Base-by-base conservation (phyloP, 2,113 vertebrate species). In the Zosterops japonicus region DNA sequence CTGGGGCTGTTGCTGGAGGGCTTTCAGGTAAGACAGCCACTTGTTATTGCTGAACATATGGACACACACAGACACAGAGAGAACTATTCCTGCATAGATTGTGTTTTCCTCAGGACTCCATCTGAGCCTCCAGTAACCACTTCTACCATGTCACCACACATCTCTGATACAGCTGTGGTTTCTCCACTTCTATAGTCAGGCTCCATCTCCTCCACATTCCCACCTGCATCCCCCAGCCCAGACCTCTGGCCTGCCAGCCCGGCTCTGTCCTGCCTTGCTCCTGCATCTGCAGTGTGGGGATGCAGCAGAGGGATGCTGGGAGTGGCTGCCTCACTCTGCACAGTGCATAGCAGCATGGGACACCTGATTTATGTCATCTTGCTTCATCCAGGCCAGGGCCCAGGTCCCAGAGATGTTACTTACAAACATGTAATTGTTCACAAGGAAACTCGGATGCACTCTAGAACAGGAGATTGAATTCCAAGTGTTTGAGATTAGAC, bases 141-240 rank as follows among this genome's bases (percentile, higher is more conserved):
- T 60, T 60, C 47, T 15, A n/a, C 24, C 5, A 0, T 9, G 24
- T 89, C 56, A 50, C 41, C 0, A 0, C 3, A 2, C 1, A 0
- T 47, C 25, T 81, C 71, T 53, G 35, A 65, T 24, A 12, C 0
- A 1, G 9, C 41, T 19, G 2, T 5, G 17, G 39, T 63, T 71
- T 68, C 46, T 69, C 18, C 20, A 15, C 20, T 83, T 74, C 41
- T 49, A 19, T 72, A 83, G 24, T 22, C 35, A 75, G 47, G 12
- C 42, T 91, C 59, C 50, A 55, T 36, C 14, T 81, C 36, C 7
- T 72, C 33, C 42, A 50, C 50, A 28, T 41, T 76, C 31, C 31
- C 25, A 46, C 20, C 23, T 61, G 36, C 52, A 74, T 8, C 3
- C 12, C 25, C 6, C 17, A 57, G 14, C 4, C 55, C 47, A 10